Conservation (phyloP, 2,888 invertebrate genomes). For the Bellardia pandia region DNA sequence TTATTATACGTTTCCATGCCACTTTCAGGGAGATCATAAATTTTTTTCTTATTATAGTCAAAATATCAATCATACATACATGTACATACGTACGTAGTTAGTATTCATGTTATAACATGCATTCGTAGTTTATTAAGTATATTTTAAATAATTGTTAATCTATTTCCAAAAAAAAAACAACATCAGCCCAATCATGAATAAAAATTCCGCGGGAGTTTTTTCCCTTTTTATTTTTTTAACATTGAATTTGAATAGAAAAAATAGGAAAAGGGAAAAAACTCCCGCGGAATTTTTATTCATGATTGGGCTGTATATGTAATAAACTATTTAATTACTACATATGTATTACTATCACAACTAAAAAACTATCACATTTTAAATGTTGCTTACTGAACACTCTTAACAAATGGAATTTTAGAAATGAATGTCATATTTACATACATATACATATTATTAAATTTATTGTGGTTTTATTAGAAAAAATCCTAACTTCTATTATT, state of each 20-base stretch:
- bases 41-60: slow-evolving; percentile 5
- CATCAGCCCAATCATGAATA: too few relatives aligned
- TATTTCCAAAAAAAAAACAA: neutral
- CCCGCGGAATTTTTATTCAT: too few relatives aligned
- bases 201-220: too few relatives aligned
- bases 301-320: neutral
- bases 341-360: slow-evolving; percentile 4
- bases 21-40: neutral
- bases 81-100: slow-evolving; percentile 16
- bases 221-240: too few relatives aligned
- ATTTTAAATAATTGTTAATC: slow-evolving; percentile 49
- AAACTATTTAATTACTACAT: slow-evolving; percentile 21
- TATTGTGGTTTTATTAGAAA: slow-evolving; percentile 22
- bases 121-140: slow-evolving; percentile 42
- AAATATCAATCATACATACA: slow-evolving; percentile 2
- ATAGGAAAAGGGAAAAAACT: too few relatives aligned
- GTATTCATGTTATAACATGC: slow-evolving; percentile 42
- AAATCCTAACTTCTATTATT: slow-evolving; percentile 4
- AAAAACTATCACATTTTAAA: slow-evolving; percentile 6
- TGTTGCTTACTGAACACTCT: slow-evolving; percentile 4
- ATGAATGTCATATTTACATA: slow-evolving; percentile 37
- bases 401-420: slow-evolving; percentile 1
- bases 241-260: too few relatives aligned
- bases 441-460: neutral
- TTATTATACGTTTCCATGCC: neutral